Base-by-base conservation (phyloP, 2,113 vertebrate species). In the Nycticorax nycticorax region DNA sequence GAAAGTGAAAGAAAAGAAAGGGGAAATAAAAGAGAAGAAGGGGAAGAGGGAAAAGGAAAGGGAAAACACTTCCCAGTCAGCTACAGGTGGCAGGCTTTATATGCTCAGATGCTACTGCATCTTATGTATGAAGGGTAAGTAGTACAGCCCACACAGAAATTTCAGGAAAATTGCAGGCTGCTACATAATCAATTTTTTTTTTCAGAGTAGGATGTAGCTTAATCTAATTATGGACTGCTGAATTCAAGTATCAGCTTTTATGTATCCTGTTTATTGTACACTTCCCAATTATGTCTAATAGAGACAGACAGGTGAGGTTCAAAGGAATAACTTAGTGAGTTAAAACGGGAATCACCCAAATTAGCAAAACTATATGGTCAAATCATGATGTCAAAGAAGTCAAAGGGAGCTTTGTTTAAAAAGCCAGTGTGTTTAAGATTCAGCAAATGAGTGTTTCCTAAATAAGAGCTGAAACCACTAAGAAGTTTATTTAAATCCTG, bases 211-310 rank as follows among this genome's bases (percentile, higher is more conserved):
- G 30, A 75, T 93, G 74, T 60, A 96, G 68, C 52, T 87, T 96
- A 82, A 95, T 97, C 67, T 93, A 96, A 97, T 94, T 96, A 95
- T 0, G 0, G 23, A 69, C 76, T 77, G 13, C 79, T 68, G 82
- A 53, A 95, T 92, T 94, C 33, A 72, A 75, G 93, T 89, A 92
- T 93, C 84, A 77, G 85, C 69, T 97, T 96, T 94, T 90, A 91
- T 93, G 89, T 73, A 78, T 97, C 80, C 93, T 97, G 67, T 88
- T 97, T 96, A 64, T 93, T 96, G 93, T 96, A 95, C 27, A 66
- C 73, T 82, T 89, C 69, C 84, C 83, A 92, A 72, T 88, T 97
- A 95, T 71, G 53, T 88, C 76, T 95, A 75, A 93, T 91, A 56
- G 27, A 69, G 91, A 86, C 14, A 55, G 95, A 63, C 83, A 97